phyloP scores from a whole-genome alignment of 2,113 vertebrate species.

The Beaufortia kweichowensis region DNA sequence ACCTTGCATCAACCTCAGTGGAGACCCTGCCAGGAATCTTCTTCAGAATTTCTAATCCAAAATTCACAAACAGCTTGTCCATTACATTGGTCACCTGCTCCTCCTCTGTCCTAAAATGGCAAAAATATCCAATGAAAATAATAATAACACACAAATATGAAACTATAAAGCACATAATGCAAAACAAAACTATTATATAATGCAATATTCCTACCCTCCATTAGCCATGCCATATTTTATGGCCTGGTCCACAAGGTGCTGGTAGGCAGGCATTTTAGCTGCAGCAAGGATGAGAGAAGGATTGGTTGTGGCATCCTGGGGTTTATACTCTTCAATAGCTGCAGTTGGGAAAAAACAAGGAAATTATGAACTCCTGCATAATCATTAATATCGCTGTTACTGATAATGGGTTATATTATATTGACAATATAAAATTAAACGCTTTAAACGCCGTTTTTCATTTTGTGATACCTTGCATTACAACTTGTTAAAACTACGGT shows the following conservation, averaged over 20 bases:
- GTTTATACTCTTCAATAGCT: constrained; percentile 97
- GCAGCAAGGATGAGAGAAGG: constrained; percentile 95
- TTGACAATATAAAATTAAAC: too few relatives aligned
- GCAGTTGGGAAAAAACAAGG: constrained; percentile 9
- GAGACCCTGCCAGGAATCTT: constrained; percentile 95
- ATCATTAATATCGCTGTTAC: too few relatives aligned
- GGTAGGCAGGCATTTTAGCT: constrained; percentile 90
- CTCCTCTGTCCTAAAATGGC: constrained; percentile 77
- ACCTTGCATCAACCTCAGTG: constrained; percentile 98
- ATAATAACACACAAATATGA: not conserved
- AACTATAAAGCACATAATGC: not conserved
- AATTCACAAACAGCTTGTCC: constrained; percentile 93
- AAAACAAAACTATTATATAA: not conserved
- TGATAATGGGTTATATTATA: too few relatives aligned
- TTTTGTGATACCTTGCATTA: too few relatives aligned
- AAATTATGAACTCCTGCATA: not conserved
- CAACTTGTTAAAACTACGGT: too few relatives aligned
- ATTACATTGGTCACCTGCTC: constrained; percentile 85
- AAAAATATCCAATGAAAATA: not conserved
- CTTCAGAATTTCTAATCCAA: constrained; percentile 93
- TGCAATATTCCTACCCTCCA: constrained; percentile 77
- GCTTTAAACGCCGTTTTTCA: too few relatives aligned
- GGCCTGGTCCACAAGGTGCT: constrained; percentile 86
- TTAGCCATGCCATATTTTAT: constrained; percentile 84
- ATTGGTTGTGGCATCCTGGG: constrained; percentile 97